Conservation (phyloP, 2,797 vertebrate species). For the Hoplostethus atlanticus region DNA sequence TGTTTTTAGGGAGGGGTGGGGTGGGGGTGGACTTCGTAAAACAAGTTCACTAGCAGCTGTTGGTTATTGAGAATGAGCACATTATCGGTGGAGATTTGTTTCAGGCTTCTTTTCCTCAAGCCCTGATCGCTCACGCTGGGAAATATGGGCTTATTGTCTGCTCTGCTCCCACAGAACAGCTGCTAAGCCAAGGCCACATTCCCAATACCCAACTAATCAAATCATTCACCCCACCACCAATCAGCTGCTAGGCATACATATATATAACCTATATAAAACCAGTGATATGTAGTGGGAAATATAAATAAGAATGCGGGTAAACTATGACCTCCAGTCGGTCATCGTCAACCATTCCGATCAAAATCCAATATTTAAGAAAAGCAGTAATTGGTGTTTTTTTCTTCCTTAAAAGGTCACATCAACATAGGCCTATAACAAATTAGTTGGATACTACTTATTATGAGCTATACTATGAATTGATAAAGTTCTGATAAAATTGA, state of each 20-base stretch:
- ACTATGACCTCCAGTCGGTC: neutral
- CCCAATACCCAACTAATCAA: constrained; percentile 78
- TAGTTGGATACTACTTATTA: constrained; percentile 26
- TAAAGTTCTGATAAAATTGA: neutral
- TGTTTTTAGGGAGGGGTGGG: neutral
- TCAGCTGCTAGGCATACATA: constrained; percentile 83
- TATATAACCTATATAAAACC: constrained; percentile 38
- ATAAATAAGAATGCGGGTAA: constrained; percentile 30
- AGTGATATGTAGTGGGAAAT: constrained; percentile 40
- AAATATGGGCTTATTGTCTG: constrained; percentile 86
- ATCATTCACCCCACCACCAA: constrained; percentile 75
- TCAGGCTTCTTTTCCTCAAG: constrained; percentile 62
- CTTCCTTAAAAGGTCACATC: constrained; percentile 12
- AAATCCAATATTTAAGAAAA: constrained; percentile 22
- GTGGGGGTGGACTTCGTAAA: constrained; percentile 28
- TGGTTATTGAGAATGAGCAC: constrained; percentile 49
- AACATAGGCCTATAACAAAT: constrained; percentile 47
- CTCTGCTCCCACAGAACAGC: constrained; percentile 86
- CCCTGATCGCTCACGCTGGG: constrained; percentile 83
- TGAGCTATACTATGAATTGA: too few relatives aligned
- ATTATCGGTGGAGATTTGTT: constrained; percentile 51
- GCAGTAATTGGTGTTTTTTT: too few relatives aligned
- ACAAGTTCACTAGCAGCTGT: constrained; percentile 48
- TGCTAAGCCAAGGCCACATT: constrained; percentile 83
- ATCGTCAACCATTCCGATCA: neutral